A percentile compares a stretch with the other conserved stretches of the same genome.
Evolutionary conservation across 92 coral and sea anemone species (phyloP).

Genomic region (Heteractis magnifica): DNA sequence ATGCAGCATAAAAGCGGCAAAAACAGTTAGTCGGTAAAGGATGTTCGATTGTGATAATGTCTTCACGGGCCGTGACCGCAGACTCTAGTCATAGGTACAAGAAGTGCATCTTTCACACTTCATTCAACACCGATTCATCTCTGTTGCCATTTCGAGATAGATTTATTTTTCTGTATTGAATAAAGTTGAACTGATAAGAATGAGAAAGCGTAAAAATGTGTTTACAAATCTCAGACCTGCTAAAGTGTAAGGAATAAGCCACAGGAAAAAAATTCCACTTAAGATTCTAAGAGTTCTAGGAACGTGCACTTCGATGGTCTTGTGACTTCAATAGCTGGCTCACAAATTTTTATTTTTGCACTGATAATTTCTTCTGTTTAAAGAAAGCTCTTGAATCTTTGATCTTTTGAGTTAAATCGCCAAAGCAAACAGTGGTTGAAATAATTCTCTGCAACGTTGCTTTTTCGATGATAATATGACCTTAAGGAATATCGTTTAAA

Average conservation of each 20-base stretch:
- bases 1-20: neutral
- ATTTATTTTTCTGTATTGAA: conserved; percentile 15
- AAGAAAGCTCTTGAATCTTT: conserved; percentile 4
- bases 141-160: conserved; percentile 14
- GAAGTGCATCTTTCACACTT: conserved; percentile 35
- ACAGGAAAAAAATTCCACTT: neutral
- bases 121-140: conserved; percentile 45
- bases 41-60: conserved; percentile 10
- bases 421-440: conserved; percentile 33
- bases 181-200: conserved; percentile 8
- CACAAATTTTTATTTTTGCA: neutral
- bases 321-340: neutral
- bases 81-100: neutral
- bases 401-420: conserved; percentile 21
- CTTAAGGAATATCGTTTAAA: conserved; percentile 66
- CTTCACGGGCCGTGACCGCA: conserved; percentile 41
- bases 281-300: neutral
- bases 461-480: conserved; percentile 55
- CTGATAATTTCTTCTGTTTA: neutral
- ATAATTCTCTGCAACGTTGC: conserved; percentile 14
- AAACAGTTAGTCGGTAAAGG: conserved; percentile 3
- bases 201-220: conserved; percentile 5
- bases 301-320: conserved; percentile 3
- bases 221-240: neutral
- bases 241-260: neutral